Evolutionary conservation across 2,888 invertebrate species (phyloP).

Genomic region (Perdita meconis): DNA sequence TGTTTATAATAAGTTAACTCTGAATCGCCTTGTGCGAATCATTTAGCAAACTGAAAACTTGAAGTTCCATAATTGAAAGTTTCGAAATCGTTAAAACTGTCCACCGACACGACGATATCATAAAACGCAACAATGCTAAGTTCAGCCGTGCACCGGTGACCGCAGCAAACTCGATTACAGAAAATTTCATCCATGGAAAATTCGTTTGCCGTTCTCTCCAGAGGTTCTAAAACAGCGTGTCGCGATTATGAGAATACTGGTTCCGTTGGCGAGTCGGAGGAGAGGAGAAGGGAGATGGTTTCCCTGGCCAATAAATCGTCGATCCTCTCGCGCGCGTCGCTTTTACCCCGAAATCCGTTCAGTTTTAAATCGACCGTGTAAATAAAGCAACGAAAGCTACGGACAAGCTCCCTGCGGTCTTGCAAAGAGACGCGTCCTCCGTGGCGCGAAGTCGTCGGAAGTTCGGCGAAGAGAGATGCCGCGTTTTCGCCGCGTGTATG

Average conservation of each 20-base stretch:
- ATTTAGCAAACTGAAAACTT: too few species aligned
- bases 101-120: too few species aligned
- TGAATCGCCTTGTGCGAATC: too few species aligned
- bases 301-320: slow-evolving; percentile 47
- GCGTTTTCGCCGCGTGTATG: not conserved
- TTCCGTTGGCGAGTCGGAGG: not conserved
- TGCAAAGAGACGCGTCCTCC: slow-evolving; percentile 63
- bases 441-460: slow-evolving; percentile 60
- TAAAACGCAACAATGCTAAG: too few species aligned
- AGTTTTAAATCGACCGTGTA: slow-evolving; percentile 76
- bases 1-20: too few species aligned
- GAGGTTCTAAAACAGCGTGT: not conserved
- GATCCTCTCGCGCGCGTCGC: slow-evolving; percentile 41
- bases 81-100: too few species aligned
- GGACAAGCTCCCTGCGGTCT: slow-evolving; percentile 60
- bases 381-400: slow-evolving; percentile 75
- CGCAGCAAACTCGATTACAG: too few species aligned
- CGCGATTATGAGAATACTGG: slow-evolving; percentile 9
- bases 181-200: not conserved
- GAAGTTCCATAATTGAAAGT: too few species aligned
- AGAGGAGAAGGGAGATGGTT: not conserved
- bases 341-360: slow-evolving; percentile 73
- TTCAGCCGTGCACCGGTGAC: too few species aligned
- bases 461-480: slow-evolving; percentile 28
- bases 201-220: not conserved